Base-by-base conservation (phyloP, 2,888 invertebrate species). In the Drosophila kambysellisi region DNA sequence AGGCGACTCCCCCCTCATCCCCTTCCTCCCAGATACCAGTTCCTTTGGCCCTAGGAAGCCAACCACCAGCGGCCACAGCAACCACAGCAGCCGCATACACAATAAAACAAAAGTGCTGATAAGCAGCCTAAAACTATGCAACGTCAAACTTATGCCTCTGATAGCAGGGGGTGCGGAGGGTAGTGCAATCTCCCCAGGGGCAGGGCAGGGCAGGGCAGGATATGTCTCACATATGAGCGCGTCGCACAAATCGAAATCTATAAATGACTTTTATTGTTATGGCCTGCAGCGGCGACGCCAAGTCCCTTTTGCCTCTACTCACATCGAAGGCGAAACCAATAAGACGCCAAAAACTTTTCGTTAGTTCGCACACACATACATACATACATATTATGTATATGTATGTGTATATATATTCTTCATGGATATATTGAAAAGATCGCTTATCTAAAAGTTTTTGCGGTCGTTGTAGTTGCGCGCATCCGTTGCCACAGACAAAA, bases 191-290 rank as follows among this genome's bases (percentile, higher is more conserved):
- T 39, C 62, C 74, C 59, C 52, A 53, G 62, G 62, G 71, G 37
- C 37, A 35, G 54, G 25, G 25, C 20, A 41, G 41, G n/a, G 41
- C 43, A 20, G 12, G 43, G 46, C 20, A 12, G 46, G 20, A 20
- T 25, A 46, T 56, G 15, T 35, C 37, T 37, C 80, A 75, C 56
- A 75, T 79, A 48, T 69, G 76, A 65, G 52, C 46, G 20, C 53
- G 58, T 57, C 60, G 74, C 77, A 77, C 83, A 83, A 83, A 89
- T 89, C 86, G 86, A 87, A 89, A 85, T 88, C 88, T 89, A 89
- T 87, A 88, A 89, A 88, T 88, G 90, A 88, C 87, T 88, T 88
- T 88, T 88, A 88, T 88, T 88, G 88, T 89, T 89, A 88, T 88
- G 64, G 87, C 90, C 90, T 79, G 83, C 62, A 76, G 80, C 83